Conservation (phyloP, 2,797 vertebrate species). For the Sorex maritimensis region DNA sequence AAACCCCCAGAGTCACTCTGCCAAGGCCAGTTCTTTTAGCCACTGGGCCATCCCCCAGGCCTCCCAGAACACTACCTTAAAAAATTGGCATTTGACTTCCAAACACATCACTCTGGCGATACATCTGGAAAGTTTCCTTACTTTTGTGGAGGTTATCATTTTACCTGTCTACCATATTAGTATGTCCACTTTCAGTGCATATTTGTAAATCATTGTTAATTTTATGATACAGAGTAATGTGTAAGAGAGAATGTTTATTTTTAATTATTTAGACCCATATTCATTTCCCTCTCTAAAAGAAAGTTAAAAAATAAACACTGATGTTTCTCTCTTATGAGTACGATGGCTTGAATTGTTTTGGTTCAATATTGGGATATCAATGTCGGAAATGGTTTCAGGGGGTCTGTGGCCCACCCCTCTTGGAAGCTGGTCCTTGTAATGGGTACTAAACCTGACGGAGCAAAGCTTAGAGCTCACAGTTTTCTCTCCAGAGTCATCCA, state of each 20-base stretch:
- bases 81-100: too few species aligned
- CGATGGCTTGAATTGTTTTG: neutral
- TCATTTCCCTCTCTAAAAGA: neutral
- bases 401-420: neutral
- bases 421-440: neutral
- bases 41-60: too few species aligned
- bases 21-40: too few species aligned
- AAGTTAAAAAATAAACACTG: neutral
- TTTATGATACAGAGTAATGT: neutral
- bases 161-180: neutral
- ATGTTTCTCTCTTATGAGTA: neutral
- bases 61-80: too few species aligned
- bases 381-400: constrained; percentile 4
- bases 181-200: neutral
- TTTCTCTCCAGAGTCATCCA: neutral
- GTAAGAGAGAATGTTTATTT: constrained; percentile 24
- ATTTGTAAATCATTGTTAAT: constrained; percentile 21
- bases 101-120: too few species aligned
- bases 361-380: neutral
- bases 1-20: too few species aligned
- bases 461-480: neutral
- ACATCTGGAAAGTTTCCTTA: constrained; percentile 53
- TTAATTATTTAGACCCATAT: constrained; percentile 52
- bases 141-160: constrained; percentile 30
- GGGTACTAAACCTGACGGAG: neutral